Base-by-base conservation (phyloP, 2,797 vertebrate species). In the Scolopax bukidnonensis region DNA sequence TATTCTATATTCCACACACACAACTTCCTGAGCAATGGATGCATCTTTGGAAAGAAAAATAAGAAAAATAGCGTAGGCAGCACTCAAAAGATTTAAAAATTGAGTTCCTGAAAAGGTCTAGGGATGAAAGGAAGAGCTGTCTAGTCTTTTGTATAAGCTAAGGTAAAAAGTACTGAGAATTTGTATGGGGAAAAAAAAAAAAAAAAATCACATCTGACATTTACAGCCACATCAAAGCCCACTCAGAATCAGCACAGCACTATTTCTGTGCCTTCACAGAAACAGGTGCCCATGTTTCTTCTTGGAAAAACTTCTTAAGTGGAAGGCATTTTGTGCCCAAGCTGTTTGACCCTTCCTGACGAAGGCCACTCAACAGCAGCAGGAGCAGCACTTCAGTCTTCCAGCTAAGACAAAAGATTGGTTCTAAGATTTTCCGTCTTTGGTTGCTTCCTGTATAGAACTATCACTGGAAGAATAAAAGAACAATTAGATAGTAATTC, bases 191-290 rank as follows among this genome's bases (percentile, higher is more conserved):
- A n/a, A 36, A 36, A 36, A 36, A 36, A 43, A 43, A 78, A 79
- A 70, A 92, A 61, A 70, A 81, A 80, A 38, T 10, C 32, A 47
- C 50, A 84, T n/a, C 63, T 84, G 88, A 77, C 80, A 84, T 79
- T 90, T 77, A 87, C 24, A 93, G 85, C 25, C 36, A 56, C 77
- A 89, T 41, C 56, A 90, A 94, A 94, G 69, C 47, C 65, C 80
- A 45, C 65, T 92, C 71, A 77, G 56, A 87, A 80, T 64, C 45
- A 56, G 69, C 60, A 56, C 36, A 68, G 84, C 47, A 38, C 50
- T 88, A 11, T 73, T 90, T 78, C 65, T 84, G 41, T 61, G 61
- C 59, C 70, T 76, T 84, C 80, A 69, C 50, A 89, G 36, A 77
- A 90, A 81, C 83, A 84, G 25, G 30, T 69, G 43, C 11, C 40